These are phyloP conservation scores for Drosophila kuntzei DNA, from an alignment of 2,888 invertebrate species.

Conservation along the genomic window DNA sequence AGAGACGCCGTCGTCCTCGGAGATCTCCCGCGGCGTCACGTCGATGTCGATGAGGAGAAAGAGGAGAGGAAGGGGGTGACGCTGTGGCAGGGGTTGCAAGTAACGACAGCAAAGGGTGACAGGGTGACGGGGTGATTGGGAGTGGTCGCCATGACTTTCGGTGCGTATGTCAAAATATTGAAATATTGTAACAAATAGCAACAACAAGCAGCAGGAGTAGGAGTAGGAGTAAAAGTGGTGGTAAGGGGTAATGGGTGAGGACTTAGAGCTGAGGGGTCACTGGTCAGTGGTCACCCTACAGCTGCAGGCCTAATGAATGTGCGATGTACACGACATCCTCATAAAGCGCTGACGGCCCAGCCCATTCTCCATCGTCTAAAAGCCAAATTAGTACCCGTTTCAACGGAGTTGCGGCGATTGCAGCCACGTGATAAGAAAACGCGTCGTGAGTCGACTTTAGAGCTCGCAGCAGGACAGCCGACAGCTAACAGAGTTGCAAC, in stretches of 20 bases:
- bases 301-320: conserved; percentile 71
- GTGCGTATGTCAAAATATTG: conserved; percentile 80
- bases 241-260: background rate
- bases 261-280: background rate
- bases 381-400: conserved; percentile 67
- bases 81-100: conserved; percentile 18
- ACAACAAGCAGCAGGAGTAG: conserved; percentile 30
- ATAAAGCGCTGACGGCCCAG: conserved; percentile 45
- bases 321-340: conserved; percentile 75
- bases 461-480: conserved; percentile 15
- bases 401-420: conserved; percentile 55
- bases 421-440: conserved; percentile 58
- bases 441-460: conserved; percentile 29
- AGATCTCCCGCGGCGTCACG: conserved; percentile 69
- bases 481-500: conserved; percentile 9
- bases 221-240: background rate
- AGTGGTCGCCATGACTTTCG: conserved; percentile 66
- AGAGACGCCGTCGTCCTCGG: conserved; percentile 31
- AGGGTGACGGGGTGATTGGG: conserved; percentile 42
- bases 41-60: conserved; percentile 25
- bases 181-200: conserved; percentile 73
- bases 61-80: background rate
- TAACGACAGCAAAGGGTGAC: conserved; percentile 39
- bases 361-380: conserved; percentile 32
- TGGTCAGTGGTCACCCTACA: conserved; percentile 28